Evolutionary conservation across 2,888 invertebrate genomes (phyloP), one percentile per base, ranked within the genome.

Genomic region (Nymphalis urticae): DNA sequence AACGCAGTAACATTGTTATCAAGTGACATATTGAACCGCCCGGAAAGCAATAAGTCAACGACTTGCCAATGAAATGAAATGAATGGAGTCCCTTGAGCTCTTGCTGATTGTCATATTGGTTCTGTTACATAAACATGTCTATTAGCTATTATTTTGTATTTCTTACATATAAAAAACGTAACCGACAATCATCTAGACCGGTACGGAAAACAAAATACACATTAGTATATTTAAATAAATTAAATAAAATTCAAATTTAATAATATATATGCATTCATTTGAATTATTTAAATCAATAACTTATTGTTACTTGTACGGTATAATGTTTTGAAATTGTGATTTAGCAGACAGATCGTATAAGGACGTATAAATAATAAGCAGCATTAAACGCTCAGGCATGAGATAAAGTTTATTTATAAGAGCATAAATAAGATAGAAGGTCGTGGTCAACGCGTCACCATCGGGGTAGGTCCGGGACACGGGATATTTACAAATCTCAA

Each of bases 381-480:
- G 79, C 82, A 80, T 80, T 77, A 77, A 80, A 80, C 76, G 78
- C 70, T 75, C 56, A 66, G 48, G 51, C 72, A 72, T 78, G 79
- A 81, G 84, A 87, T 86, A 86, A 85, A 77, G 82, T 79, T 71
- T 88, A 89, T 89, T 88, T 85, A 89, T 88, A 86, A 84, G 76
- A 82, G 82, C 85, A 86, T 85, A 85, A 85, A 86, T 84, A 83
- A 84, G 85, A 87, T 84, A 82, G 84, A 87, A 86, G 85, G 86
- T 79, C 85, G 77, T 79, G 76, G 79, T 85, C 85, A 83, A 86
- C 85, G 84, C 84, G 76, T 79, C 72, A 75, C 78, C 85, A 75
- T 84, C 86, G 86, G 89, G 89, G 90, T 90, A 89, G 90, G 90
- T 90, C 89, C 84, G 86, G 83, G 83, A 84, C 83, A 78, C 75